Percentiles rank a stretch among this genome's conserved stretches.
These are phyloP conservation scores for Bombus confusus DNA, from an alignment of 1,140 invertebrate genomes.

Conservation along the genomic window DNA sequence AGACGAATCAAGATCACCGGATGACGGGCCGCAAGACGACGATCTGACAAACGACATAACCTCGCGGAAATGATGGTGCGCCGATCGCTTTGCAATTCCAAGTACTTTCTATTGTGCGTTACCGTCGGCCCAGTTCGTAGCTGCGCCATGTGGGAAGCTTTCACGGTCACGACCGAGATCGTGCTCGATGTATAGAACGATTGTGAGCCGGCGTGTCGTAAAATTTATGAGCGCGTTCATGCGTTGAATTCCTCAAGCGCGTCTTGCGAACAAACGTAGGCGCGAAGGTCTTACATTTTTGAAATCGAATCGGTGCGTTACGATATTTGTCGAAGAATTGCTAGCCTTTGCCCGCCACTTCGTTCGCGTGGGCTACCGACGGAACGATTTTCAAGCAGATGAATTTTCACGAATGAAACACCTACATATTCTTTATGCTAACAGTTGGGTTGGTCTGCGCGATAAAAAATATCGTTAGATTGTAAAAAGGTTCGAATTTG, in stretches of 20 bases:
- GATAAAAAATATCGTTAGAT: too few relatives aligned
- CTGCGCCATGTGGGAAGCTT: neutral
- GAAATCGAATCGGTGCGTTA: neutral
- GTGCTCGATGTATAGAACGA: neutral
- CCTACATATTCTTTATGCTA: too few relatives aligned
- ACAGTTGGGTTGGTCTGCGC: too few relatives aligned
- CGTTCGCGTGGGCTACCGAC: too few relatives aligned
- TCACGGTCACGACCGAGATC: slow-evolving; percentile 29
- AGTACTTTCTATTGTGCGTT: slow-evolving; percentile 31
- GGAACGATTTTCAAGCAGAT: too few relatives aligned
- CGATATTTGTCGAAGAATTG: too few relatives aligned
- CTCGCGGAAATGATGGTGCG: slow-evolving; percentile 33
- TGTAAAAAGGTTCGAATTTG: too few relatives aligned
- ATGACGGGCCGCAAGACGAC: slow-evolving; percentile 17
- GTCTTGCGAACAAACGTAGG: neutral
- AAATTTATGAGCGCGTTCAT: neutral
- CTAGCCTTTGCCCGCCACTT: too few relatives aligned
- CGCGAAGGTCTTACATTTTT: neutral
- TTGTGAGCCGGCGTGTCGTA: neutral
- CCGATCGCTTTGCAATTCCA: slow-evolving; percentile 48
- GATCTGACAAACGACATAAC: slow-evolving; percentile 25
- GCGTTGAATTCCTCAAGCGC: neutral
- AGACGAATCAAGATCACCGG: slow-evolving; percentile 36
- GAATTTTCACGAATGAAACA: too few relatives aligned
- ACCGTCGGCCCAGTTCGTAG: slow-evolving; percentile 12